These are phyloP conservation scores for Callosobruchus maculatus DNA, from an alignment of 2,888 invertebrate genomes.

Conservation along the genomic window DNA sequence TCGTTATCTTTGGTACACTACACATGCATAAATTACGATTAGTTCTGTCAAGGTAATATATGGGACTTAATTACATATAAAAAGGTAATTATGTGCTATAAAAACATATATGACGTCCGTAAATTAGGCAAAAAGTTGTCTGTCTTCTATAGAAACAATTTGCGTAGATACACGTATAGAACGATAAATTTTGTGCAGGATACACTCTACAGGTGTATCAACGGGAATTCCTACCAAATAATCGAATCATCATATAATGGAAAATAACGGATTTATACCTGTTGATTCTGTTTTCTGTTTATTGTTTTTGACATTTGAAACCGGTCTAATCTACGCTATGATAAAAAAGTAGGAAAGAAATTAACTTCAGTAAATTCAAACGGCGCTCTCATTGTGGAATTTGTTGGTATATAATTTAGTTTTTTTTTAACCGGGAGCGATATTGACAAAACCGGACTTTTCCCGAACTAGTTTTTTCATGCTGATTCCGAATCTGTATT, in stretches of 20 bases:
- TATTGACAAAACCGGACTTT: too few species aligned
- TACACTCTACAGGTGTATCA: neutral
- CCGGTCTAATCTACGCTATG: too few species aligned
- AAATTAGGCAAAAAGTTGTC: neutral
- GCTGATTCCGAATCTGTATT: too few species aligned
- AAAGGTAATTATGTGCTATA: neutral
- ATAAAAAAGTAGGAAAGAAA: too few species aligned
- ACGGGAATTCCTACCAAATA: neutral
- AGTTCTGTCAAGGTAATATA: neutral
- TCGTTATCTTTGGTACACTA: neutral
- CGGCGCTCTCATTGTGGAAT: too few species aligned
- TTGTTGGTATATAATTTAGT: too few species aligned
- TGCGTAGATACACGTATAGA: neutral
- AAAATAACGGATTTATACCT: neutral
- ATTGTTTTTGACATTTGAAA: constrained; percentile 6
- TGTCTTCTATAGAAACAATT: neutral
- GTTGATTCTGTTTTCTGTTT: constrained; percentile 10
- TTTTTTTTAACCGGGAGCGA: too few species aligned
- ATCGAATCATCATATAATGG: neutral
- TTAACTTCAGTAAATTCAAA: too few species aligned
- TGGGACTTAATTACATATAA: neutral
- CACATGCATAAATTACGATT: neutral
- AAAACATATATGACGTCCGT: neutral
- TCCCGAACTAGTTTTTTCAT: too few species aligned
- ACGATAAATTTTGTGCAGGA: neutral